phyloP scores from a whole-genome alignment of 2,888 invertebrate genomes.

The Galerucella pusilla region DNA sequence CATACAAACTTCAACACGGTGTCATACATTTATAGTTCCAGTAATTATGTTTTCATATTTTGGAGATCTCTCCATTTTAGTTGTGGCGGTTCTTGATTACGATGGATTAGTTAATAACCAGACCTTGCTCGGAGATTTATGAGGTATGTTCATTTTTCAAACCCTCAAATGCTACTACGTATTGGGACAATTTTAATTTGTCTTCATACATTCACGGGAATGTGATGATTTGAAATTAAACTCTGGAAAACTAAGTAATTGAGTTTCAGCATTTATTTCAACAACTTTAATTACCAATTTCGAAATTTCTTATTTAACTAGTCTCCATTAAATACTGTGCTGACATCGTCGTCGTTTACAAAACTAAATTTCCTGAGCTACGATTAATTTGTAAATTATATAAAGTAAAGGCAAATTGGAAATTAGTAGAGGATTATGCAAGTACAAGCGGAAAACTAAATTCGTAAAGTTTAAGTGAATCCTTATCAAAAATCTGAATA shows the following conservation, averaged over 20 bases:
- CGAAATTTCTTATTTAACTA: slow-evolving; percentile 24
- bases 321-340: background rate
- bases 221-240: background rate
- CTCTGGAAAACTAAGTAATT: background rate
- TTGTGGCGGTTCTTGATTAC: too few species aligned
- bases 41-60: too few species aligned
- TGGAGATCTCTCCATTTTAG: too few species aligned
- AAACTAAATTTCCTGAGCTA: slow-evolving; percentile 29
- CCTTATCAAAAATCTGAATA: slow-evolving; percentile 57
- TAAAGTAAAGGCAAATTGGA: slow-evolving; percentile 29
- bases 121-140: too few species aligned
- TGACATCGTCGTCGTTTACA: background rate
- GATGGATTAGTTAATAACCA: too few species aligned
- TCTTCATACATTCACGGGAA: background rate
- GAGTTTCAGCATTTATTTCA: background rate
- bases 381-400: slow-evolving; percentile 33
- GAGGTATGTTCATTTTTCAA: too few species aligned
- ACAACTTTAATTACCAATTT: slow-evolving; percentile 13
- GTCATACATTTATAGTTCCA: too few species aligned
- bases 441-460: slow-evolving; percentile 56
- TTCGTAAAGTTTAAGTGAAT: slow-evolving; percentile 60
- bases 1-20: too few species aligned
- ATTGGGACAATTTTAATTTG: background rate
- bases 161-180: background rate
- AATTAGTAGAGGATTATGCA: slow-evolving; percentile 38